A percentile compares a stretch with the other conserved stretches of the same genome.
These are phyloP conservation scores for Nymphicus hollandicus DNA, from an alignment of 2,113 vertebrate genomes.

Conservation along the genomic window DNA sequence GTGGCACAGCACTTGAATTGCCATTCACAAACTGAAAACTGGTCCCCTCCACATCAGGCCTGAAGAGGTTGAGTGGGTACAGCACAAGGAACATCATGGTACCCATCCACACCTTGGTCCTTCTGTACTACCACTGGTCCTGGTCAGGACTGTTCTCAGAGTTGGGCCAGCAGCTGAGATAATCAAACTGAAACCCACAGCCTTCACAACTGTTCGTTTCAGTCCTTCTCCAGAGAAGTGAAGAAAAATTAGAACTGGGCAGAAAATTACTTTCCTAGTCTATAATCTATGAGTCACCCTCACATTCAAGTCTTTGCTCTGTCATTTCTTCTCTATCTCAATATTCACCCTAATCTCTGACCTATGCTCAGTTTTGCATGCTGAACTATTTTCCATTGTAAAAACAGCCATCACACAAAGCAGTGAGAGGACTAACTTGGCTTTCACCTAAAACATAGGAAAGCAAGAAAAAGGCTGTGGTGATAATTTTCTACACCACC, in stretches of 20 bases:
- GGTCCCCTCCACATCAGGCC: not conserved
- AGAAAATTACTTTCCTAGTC: not conserved
- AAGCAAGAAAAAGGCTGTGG: not conserved
- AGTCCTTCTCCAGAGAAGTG: not conserved
- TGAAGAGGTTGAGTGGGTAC: not conserved
- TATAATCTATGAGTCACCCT: not conserved
- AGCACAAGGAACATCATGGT: accelerated
- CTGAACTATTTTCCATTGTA: not conserved
- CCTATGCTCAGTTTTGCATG: not conserved
- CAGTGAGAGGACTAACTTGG: not conserved
- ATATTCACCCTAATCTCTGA: not conserved
- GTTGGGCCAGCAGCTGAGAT: not conserved
- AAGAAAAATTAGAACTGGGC: not conserved
- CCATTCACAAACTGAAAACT: not conserved
- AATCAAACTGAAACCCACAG: not conserved
- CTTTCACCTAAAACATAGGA: not conserved
- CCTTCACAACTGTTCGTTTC: not conserved
- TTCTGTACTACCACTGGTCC: not conserved
- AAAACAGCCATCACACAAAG: not conserved
- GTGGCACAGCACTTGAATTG: not conserved
- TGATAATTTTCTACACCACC: not conserved
- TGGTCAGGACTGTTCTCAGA: not conserved
- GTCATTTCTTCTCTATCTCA: not conserved
- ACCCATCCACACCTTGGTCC: not conserved
- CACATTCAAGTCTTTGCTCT: not conserved